Percentiles rank a stretch among this genome's conserved stretches.
These are phyloP conservation scores for Acrobasis suavella DNA, from an alignment of 2,888 invertebrate genomes.

Conservation along the genomic window DNA sequence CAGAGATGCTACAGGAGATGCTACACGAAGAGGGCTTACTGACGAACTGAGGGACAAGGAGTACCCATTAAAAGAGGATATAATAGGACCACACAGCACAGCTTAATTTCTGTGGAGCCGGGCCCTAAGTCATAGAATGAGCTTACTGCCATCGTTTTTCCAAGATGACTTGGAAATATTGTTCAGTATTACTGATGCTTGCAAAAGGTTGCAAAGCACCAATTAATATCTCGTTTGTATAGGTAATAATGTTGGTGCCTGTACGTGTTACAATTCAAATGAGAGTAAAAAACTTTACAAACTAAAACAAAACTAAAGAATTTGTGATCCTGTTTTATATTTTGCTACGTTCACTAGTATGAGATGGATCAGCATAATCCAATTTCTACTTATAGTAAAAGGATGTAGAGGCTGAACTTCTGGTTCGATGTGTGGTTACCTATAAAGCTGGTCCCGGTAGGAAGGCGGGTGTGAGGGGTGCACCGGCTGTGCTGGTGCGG, in stretches of 20 bases:
- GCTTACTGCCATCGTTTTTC: too few species aligned
- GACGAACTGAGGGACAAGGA: slow-evolving; percentile 61
- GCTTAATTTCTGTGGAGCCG: too few species aligned
- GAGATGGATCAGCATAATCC: background rate
- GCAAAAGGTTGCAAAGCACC: too few species aligned
- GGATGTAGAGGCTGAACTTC: too few species aligned
- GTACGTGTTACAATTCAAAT: too few species aligned
- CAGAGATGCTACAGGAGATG: slow-evolving; percentile 76
- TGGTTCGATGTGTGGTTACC: slow-evolving; percentile 45
- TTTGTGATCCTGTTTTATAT: background rate
- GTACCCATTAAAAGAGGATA: background rate
- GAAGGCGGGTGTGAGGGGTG: slow-evolving; percentile 76
- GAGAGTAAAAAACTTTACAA: too few species aligned
- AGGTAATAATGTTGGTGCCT: too few species aligned
- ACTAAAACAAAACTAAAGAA: too few species aligned
- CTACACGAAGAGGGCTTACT: slow-evolving; percentile 77
- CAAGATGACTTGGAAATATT: too few species aligned
- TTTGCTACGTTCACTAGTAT: background rate
- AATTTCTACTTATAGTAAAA: background rate
- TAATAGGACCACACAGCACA: background rate
- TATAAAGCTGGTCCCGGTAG: slow-evolving; percentile 80
- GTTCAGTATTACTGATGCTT: too few species aligned
- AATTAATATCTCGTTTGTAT: too few species aligned
- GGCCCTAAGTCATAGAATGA: too few species aligned
- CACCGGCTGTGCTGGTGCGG: slow-evolving; percentile 62